Base-by-base conservation (phyloP, 2,888 invertebrate species). In the Apodemia duryi region DNA sequence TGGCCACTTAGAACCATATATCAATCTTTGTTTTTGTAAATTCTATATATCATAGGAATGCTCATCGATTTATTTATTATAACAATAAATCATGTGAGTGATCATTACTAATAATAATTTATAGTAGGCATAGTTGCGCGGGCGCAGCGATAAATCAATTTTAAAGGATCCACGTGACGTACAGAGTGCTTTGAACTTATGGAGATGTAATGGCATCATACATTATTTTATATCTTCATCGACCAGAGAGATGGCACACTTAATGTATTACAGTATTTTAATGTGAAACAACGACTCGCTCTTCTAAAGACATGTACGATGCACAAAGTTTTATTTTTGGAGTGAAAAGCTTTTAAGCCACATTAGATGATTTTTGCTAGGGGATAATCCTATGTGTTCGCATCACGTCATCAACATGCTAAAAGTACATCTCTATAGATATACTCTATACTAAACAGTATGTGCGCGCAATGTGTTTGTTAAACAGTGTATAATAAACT, bases 81-180 rank as follows among this genome's bases (percentile, higher is more conserved):
- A 77, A 79, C 77, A 77, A 89, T 90, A 88, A 89, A 90, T 90
- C 89, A 88, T 75, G 72, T 79, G 75, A 77, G 77, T 79, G 87
- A 87, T 88, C 88, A 87, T 88, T 88, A 86, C 86, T 78, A 83
- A 83, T 82, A 81, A 82, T 88, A 84, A 89, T 88, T 88, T 88
- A 89, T 88, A 83, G 85, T 82, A 82, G 81, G 82, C 77, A 78
- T 76, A 72, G 74, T 76, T 77, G 74, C 75, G 72, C 75, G 73
- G 73, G 75, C 75, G 74, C 73, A 72, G 70, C 66, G 73, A 84
- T 85, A 82, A 83, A 85, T 84, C 84, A 84, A 74, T 72, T 71
- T 71, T 74, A 76, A 68, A 72, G 75, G 75, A 77, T 76, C 64
- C 65, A 63, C 62, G 57, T 62, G 43, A 60, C 49, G 46, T 62